These are phyloP conservation scores for Brienomyrus longianalis DNA, from an alignment of 2,113 vertebrate species.

Conservation along the genomic window DNA sequence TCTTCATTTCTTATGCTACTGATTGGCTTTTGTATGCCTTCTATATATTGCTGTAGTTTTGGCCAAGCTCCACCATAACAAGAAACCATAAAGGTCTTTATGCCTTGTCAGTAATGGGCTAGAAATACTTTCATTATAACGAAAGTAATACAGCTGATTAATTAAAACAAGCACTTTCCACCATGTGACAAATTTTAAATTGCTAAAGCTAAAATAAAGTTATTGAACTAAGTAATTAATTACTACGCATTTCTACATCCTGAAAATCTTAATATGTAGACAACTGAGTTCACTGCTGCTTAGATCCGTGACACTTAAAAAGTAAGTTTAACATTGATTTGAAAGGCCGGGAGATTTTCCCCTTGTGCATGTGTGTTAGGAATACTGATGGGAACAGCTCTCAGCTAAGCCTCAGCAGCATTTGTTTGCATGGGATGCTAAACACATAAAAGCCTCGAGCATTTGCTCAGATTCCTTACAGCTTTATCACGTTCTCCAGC, in stretches of 20 bases:
- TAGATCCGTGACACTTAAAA: not conserved
- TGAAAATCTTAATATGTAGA: not conserved
- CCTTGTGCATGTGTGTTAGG: slow-evolving; percentile 42
- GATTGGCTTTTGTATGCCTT: not conserved
- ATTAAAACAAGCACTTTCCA: not conserved
- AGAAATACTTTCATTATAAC: not conserved
- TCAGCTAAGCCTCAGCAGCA: slow-evolving; percentile 39
- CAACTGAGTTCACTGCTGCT: not conserved
- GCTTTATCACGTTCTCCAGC: slow-evolving; percentile 29
- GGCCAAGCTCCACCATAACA: not conserved
- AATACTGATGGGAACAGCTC: not conserved
- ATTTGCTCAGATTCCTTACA: slow-evolving; percentile 41
- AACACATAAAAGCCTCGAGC: slow-evolving; percentile 55
- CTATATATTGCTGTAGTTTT: not conserved
- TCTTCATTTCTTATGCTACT: not conserved
- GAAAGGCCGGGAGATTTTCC: not conserved
- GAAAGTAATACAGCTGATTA: not conserved
- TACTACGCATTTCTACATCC: slow-evolving; percentile 34
- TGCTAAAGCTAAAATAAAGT: slow-evolving; percentile 48
- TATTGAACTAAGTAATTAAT: slow-evolving; percentile 45
- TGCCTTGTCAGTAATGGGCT: not conserved
- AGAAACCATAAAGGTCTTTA: not conserved
- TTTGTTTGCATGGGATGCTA: slow-evolving; percentile 52
- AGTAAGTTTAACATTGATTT: not conserved
- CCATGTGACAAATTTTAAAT: slow-evolving; percentile 30